phyloP scores from a whole-genome alignment of 1,140 invertebrate species.

The Aphelenchoides fujianensis region DNA sequence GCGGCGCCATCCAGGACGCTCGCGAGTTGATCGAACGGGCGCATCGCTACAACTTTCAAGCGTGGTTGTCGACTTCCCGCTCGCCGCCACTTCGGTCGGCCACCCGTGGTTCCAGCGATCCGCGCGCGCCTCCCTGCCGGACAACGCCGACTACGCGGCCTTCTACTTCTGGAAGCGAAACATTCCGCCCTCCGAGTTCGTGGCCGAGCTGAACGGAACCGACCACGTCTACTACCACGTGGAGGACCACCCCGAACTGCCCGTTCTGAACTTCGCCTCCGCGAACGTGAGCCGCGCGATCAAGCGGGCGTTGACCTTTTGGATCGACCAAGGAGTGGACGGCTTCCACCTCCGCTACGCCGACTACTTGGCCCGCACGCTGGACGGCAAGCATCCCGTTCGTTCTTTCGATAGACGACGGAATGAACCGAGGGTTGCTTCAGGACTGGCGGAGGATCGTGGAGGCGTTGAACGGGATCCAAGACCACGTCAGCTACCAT shows the following conservation, averaged over 20 bases:
- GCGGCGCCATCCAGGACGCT: constrained; percentile 46
- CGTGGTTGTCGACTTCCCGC: constrained; percentile 51
- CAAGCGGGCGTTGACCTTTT: constrained; percentile 41
- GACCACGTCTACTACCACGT: constrained; percentile 38
- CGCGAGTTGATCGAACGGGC: constrained; percentile 50
- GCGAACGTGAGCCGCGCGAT: constrained; percentile 36
- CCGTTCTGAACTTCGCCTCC: constrained; percentile 39
- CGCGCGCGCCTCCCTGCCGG: constrained; percentile 39
- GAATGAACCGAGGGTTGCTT: constrained; percentile 13
- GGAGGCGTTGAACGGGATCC: not conserved
- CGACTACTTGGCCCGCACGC: constrained; percentile 43
- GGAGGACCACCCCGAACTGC: constrained; percentile 38
- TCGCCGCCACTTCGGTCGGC: constrained; percentile 53
- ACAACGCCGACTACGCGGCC: constrained; percentile 42
- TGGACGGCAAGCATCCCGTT: constrained; percentile 39
- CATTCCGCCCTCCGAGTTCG: constrained; percentile 31
- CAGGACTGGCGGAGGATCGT: constrained; percentile 26
- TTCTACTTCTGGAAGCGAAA: constrained; percentile 54
- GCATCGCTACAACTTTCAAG: constrained; percentile 37
- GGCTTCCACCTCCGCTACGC: constrained; percentile 45
- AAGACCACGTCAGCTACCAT: constrained; percentile 9
- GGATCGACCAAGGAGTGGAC: constrained; percentile 44
- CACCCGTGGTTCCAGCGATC: constrained; percentile 55
- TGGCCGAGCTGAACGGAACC: constrained; percentile 39
- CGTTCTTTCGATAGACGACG: constrained; percentile 9